Base-by-base conservation (phyloP, 2,797 vertebrate genomes). In the Falco biarmicus region DNA sequence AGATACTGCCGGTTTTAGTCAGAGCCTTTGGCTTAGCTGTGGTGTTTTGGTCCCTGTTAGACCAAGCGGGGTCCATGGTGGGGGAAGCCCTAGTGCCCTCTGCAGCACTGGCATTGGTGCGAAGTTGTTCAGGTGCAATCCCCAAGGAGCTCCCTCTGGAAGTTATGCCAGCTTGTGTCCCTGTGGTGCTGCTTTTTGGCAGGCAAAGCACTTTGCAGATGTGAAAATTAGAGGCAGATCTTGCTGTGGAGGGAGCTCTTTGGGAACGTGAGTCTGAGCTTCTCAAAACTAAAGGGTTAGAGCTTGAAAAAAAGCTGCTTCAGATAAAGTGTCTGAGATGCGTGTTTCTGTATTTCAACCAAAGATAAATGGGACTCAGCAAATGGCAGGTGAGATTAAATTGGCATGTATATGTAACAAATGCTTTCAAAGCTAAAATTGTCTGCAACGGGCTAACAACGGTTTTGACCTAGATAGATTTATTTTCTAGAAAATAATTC, bases 371-470 rank as follows among this genome's bases (percentile, higher is more conserved):
- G 68, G 39, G 86, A 64, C 60, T 84, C 6, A 25, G 47, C 43
- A 73, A 95, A 59, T 57, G 84, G 56, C 84, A 90, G 78, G 39
- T 81, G 79, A 84, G 76, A 81, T 89, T 91, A 73, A 95, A 80
- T 57, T 77, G 65, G 29, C 15, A 11, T 15, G 18, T 29, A 26
- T 54, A 9, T 47, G 22, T 78, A 80, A 65, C 29, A 65, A 89
- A 41, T 59, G 47, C n/a, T 65, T 81, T 68, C 59, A 71, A 56
- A 88, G 48, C 41, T 57, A 26, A 80, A 95, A 57, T 51, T 78
- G 15, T n/a, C 51, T 83, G 78, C 61, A 56, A 24, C 41, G 66
- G 41, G 19, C 71, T 80, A 39, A 76, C 28, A 28, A 48, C 4
- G 11, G 7, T 66, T 80, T 83, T 92, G 84, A 89, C 89, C 68